phyloP scores from a whole-genome alignment of 2,797 vertebrate genomes.

The Meda fulgida region DNA sequence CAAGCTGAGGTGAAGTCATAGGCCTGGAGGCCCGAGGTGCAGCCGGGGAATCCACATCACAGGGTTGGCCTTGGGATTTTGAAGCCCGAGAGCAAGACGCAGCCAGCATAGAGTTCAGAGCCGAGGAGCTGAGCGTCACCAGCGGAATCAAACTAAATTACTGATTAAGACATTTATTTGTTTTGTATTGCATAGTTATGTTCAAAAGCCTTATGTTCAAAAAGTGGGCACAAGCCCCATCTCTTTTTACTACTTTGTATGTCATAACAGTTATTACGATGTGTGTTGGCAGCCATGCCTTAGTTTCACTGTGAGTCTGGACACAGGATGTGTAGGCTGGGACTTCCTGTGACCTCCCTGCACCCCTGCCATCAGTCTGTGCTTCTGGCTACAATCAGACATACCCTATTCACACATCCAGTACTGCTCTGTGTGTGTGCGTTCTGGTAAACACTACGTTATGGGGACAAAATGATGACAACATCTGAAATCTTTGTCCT shows the following conservation, averaged over 20 bases:
- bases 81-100: too few relatives aligned
- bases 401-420: conserved; percentile 4
- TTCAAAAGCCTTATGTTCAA: not conserved
- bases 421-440: not conserved
- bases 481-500: not conserved
- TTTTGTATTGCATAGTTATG: not conserved
- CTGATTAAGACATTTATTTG: not conserved
- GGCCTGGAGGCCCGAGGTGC: not conserved
- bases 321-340: conserved; percentile 49
- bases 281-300: not conserved
- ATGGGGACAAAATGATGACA: not conserved
- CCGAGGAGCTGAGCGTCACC: too few relatives aligned
- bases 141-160: not conserved
- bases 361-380: conserved; percentile 20
- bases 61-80: accelerated
- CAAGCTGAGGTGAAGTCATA: not conserved
- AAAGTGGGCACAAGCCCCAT: not conserved
- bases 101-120: not conserved
- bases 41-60: not conserved
- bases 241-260: conserved; percentile 57
- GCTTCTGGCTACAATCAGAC: conserved; percentile 24
- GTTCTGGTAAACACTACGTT: not conserved
- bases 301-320: conserved; percentile 9
- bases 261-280: conserved; percentile 54
- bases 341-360: conserved; percentile 48